A percentile compares a stretch with the other conserved stretches of the same genome.
Conservation (phyloP, 1,140 invertebrate genomes). For the Stegodyphus mimosarum region DNA sequence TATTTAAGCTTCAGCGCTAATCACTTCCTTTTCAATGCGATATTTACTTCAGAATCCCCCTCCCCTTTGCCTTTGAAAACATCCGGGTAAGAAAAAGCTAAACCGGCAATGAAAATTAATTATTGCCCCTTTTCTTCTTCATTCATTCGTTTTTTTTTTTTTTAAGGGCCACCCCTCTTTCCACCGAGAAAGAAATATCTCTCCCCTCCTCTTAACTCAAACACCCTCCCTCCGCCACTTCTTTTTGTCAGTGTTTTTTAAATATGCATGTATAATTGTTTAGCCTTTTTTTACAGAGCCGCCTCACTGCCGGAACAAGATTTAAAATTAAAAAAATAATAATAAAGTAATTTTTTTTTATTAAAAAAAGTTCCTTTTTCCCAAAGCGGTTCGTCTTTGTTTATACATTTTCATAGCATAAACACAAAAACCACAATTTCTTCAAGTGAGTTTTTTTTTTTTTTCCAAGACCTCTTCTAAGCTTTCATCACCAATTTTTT, state of each 20-base stretch:
- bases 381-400: conserved; percentile 21
- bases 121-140: conserved; percentile 24
- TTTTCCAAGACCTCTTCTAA: neutral
- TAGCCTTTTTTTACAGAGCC: conserved; percentile 14
- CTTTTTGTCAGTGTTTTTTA: neutral
- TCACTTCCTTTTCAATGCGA: conserved; percentile 47
- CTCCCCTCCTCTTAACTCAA: neutral
- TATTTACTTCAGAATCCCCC: conserved; percentile 29
- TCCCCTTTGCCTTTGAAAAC: conserved; percentile 8
- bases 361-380: neutral
- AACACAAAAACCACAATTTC: conserved; percentile 53
- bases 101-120: conserved; percentile 55
- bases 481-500: neutral
- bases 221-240: neutral
- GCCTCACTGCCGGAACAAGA: neutral
- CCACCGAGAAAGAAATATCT: too few relatives aligned
- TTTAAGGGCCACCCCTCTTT: neutral
- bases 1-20: conserved; percentile 22
- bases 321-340: neutral
- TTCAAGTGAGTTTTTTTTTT: conserved; percentile 6
- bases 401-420: conserved; percentile 27
- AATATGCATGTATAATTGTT: conserved; percentile 57
- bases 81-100: conserved; percentile 2
- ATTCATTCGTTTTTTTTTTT: neutral
- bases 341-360: neutral